Evolutionary conservation across 2,113 vertebrate species (phyloP).

Genomic region (Microtus ochrogaster): DNA sequence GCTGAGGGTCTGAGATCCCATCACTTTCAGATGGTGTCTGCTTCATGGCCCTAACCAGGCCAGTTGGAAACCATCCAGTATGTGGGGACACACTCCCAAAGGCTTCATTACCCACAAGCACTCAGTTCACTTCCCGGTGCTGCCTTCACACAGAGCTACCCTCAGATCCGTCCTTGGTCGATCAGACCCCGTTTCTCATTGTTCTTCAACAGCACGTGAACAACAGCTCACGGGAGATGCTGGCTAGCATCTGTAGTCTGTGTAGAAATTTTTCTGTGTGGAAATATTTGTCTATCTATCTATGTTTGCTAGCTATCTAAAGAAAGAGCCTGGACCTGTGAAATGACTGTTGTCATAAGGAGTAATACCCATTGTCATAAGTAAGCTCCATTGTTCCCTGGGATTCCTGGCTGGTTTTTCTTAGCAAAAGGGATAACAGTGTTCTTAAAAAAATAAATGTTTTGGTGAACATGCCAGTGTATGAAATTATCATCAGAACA

Average conservation of each 20-base stretch:
- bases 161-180: too few relatives aligned
- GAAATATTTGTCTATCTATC: background rate
- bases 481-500: background rate
- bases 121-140: background rate
- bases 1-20: background rate
- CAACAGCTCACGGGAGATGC: background rate
- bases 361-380: too few relatives aligned
- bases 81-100: background rate
- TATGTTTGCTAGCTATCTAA: too few relatives aligned
- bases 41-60: background rate
- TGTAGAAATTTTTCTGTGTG: too few relatives aligned
- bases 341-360: too few relatives aligned
- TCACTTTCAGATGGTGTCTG: background rate
- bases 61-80: background rate
- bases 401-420: background rate
- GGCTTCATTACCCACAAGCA: background rate
- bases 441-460: background rate
- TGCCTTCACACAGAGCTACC: too few relatives aligned
- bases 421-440: background rate
- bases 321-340: background rate
- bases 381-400: too few relatives aligned
- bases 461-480: background rate
- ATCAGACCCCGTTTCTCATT: background rate
- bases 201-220: accelerated
- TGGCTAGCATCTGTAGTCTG: background rate